phyloP scores from a whole-genome alignment of 2,113 vertebrate genomes.

The Chloropsis hardwickii region DNA sequence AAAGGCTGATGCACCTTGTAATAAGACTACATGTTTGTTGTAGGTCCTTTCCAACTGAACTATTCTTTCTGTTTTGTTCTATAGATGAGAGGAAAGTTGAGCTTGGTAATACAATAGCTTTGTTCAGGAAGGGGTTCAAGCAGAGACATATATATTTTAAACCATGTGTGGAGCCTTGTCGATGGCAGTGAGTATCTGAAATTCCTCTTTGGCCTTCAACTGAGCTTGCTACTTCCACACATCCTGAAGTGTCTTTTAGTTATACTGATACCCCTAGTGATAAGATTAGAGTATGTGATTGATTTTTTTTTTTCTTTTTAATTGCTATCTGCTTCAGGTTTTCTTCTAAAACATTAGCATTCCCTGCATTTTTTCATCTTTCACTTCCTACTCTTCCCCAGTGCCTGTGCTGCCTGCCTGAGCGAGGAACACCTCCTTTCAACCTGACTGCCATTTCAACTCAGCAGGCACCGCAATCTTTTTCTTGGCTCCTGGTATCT shows the following conservation, averaged over 20 bases:
- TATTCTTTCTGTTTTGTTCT: not conserved
- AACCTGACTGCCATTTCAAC: conserved; percentile 44
- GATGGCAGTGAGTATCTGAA: not conserved
- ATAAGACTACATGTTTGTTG: not conserved
- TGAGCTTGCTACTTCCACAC: not conserved
- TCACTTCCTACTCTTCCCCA: not conserved
- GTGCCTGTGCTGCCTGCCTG: not conserved
- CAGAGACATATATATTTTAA: not conserved
- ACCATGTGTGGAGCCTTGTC: not conserved
- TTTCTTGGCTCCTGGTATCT: conserved; percentile 22
- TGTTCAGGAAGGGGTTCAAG: not conserved
- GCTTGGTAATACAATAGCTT: not conserved
- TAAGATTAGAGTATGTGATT: not conserved
- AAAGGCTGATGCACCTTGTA: not conserved
- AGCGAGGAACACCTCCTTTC: not conserved
- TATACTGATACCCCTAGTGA: not conserved
- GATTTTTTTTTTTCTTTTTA: not conserved
- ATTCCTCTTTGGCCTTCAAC: not conserved
- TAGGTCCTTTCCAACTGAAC: not conserved
- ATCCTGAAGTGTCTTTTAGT: not conserved
- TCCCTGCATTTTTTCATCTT: not conserved
- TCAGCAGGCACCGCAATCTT: conserved; percentile 27
- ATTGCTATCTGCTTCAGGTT: not conserved
- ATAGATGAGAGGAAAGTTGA: not conserved
- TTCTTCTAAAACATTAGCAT: not conserved